Evolutionary conservation across 1,140 invertebrate species (phyloP), one percentile per base, ranked within the genome.

Genomic region (Pseudomyrmex dendroicus): DNA sequence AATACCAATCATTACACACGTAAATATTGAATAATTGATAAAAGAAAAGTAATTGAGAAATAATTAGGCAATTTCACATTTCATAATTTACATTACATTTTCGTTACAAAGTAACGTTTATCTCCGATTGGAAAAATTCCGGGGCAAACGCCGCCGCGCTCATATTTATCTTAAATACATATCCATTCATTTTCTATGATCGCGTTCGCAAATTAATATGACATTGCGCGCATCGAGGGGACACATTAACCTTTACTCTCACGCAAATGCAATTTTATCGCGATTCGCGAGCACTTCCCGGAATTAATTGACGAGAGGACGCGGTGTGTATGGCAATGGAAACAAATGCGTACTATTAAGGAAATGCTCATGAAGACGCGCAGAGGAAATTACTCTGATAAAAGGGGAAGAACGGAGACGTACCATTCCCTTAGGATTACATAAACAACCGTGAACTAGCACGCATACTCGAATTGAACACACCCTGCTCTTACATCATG

Each of bases 391-490:
- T 72, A 73, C 59, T 80, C 52, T 56, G 73, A 87, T 80, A 56
- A 76, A 84, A 73, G 73, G 50, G 52, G 52, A 63, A 57, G 46
- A 74, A 67, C 83, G 63, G 83, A 83, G 52, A 61, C 82, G 62
- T 86, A 57, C 35, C 52, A 64, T 67, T 48, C 82, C 68, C 70
- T n/a, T 44, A 85, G 82, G 85, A 87, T 87, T 80, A 87, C 83
- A 84, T 83, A 87, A 87, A 87, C 67, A 84, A 84, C 68, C 70
- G 4, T 35, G 62, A 63, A 59, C 82, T 57, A 84, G 59, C 86
- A 84, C 73, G 85, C 82, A 77, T 64, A 87, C 63, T 87, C 82
- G 68, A 84, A 84, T 84, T 86, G 74, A 82, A 86, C 86, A 87
- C 85, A 87, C 86, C 86, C 86, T 86, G 44, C 46, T 72, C 76